These are phyloP conservation scores for Gavia stellata DNA, from an alignment of 2,113 vertebrate species.

Conservation along the genomic window DNA sequence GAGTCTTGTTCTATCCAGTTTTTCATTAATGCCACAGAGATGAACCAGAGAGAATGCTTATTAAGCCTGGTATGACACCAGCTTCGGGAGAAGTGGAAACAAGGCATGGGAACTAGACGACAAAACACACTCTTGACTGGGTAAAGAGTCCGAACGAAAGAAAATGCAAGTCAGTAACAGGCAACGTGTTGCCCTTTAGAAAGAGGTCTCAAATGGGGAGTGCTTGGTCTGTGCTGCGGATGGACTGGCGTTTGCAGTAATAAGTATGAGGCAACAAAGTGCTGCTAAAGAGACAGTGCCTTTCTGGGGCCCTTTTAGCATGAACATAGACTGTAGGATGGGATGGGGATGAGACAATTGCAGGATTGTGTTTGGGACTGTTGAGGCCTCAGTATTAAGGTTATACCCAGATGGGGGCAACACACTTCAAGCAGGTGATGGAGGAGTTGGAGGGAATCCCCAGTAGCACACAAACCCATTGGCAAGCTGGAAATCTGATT, in stretches of 20 bases:
- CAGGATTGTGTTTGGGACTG: not conserved
- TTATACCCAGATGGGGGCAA: not conserved
- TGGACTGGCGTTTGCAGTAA: not conserved
- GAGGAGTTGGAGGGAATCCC: not conserved
- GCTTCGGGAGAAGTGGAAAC: accelerated
- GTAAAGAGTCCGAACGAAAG: not conserved
- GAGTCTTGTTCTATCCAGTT: not conserved
- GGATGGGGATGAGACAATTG: not conserved
- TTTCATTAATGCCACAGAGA: not conserved
- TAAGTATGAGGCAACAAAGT: not conserved
- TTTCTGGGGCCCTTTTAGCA: not conserved
- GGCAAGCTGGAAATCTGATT: not conserved
- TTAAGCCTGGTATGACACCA: not conserved
- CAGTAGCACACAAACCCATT: not conserved
- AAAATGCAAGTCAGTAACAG: not conserved
- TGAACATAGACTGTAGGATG: not conserved
- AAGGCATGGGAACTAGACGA: not conserved
- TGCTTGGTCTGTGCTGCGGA: not conserved
- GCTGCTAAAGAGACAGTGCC: not conserved
- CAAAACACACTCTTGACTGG: not conserved
- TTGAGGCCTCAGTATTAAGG: not conserved
- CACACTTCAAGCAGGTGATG: not conserved
- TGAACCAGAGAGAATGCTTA: not conserved
- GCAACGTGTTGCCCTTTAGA: not conserved
- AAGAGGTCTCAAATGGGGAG: not conserved